Percentiles rank a stretch among this genome's conserved stretches.
phyloP scores from a whole-genome alignment of 2,113 vertebrate genomes.

The Clupea harengus region DNA sequence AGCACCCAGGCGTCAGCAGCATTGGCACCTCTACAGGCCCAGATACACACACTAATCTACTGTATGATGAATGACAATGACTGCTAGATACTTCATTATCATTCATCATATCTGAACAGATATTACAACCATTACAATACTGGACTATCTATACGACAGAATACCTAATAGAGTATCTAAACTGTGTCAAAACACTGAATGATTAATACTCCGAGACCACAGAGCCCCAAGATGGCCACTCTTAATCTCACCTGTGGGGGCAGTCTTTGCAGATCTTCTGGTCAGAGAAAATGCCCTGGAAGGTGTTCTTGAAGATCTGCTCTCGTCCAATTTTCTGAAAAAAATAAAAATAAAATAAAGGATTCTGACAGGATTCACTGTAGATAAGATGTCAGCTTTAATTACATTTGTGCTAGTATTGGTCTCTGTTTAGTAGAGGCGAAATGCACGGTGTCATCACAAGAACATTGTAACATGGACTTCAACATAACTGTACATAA shows the following conservation, averaged over 20 bases:
- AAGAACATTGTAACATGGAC: not conserved
- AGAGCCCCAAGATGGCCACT: not conserved
- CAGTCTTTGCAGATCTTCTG: slow-evolving; percentile 99
- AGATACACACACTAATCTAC: no score
- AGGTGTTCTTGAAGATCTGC: slow-evolving; percentile 98
- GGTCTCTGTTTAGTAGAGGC: not conserved
- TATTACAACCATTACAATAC: no score
- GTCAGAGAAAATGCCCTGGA: slow-evolving; percentile 98
- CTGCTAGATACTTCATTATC: not conserved
- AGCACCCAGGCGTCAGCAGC: not conserved
- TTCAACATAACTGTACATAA: not conserved
- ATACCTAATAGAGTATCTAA: no score
- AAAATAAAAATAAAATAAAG: not conserved
- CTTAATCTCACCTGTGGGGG: slow-evolving; percentile 83
- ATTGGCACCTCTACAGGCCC: not conserved
- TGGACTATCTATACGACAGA: no score
- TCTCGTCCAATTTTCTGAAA: slow-evolving; percentile 96
- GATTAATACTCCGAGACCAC: no score
- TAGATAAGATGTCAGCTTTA: not conserved
- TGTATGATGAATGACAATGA: no score
- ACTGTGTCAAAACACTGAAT: no score
- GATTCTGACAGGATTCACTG: not conserved
- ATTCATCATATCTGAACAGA: no score
- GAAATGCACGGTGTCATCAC: not conserved
- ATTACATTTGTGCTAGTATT: not conserved